Evolutionary conservation across 2,797 vertebrate species (phyloP), one percentile per base, ranked within the genome.

Genomic region (Chiroxiphia lanceolata): DNA sequence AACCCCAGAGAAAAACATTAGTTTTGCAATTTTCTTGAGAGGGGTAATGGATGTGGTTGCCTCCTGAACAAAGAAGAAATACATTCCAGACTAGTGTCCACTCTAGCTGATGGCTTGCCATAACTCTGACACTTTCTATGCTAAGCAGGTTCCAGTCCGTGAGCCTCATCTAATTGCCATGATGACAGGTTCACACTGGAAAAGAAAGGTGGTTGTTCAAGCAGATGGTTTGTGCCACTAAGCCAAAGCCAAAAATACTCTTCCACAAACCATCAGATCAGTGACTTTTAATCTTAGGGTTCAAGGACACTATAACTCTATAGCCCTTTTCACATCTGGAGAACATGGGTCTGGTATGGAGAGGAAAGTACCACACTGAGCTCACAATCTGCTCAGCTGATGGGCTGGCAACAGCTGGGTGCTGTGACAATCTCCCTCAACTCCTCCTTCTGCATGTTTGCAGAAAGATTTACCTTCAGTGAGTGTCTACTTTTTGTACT

Each of bases 151-250:
- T 78, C 38, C 38, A 75, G 29, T 10, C 38, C 59, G 10, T 57
- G 25, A 65, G 10, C 25, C 36, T 89, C 6, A 0, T 64, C 33
- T 78, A 85, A 85, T 60, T 71, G 54, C 34, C 5, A 1, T 15
- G 72, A 59, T 88, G 69, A 91, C 25, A 89, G 76, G 89, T 91
- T 90, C 79, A 83, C 13, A 19, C 22, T 23, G 26, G 64, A 50
- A 80, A 86, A 82, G 12, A 89, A 74, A 87, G 4, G 9, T 81
- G 34, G 50, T 61, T 0, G 0, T 40, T 71, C 3, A 3, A 88
- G 36, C 51, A 80, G 47, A 78, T 61, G 45, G 61, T 65, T 90
- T 40, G 27, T 51, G 44, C 21, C 79, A 90, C 17, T 71, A 71
- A 69, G 21, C 20, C 69, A 82, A 81, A 93, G 42, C 22, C 38